These are phyloP conservation scores for Diploptera punctata DNA, from an alignment of 2,888 invertebrate genomes.

Conservation along the genomic window DNA sequence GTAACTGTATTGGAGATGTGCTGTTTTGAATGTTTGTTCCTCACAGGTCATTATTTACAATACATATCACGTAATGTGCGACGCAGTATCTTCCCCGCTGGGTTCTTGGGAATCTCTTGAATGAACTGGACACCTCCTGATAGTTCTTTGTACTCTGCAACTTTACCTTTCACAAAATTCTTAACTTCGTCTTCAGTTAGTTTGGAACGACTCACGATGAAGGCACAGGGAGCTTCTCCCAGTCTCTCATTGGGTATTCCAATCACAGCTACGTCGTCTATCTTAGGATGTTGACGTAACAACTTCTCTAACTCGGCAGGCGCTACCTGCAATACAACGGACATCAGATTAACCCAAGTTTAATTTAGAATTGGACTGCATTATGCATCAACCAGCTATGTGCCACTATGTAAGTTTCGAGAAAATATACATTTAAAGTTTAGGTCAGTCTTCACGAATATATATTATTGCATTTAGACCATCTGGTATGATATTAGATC, in stretches of 20 bases:
- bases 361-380: no score
- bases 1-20: no score
- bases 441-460: no score
- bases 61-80: constrained; percentile 59
- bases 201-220: constrained; percentile 64
- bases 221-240: constrained; percentile 81
- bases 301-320: constrained; percentile 87
- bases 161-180: constrained; percentile 17
- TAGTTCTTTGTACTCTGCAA: constrained; percentile 34
- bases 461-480: no score
- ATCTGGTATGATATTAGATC: no score
- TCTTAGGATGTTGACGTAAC: constrained; percentile 71
- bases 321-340: constrained; percentile 85
- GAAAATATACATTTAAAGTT: no score
- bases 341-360: no score
- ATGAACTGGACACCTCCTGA: constrained; percentile 74
- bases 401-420: no score
- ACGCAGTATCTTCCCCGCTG: constrained; percentile 77
- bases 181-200: constrained; percentile 55
- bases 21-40: no score
- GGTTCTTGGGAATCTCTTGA: constrained; percentile 73
- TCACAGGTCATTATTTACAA: not conserved
- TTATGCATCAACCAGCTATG: no score
- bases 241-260: constrained; percentile 70
- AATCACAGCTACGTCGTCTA: constrained; percentile 84